phyloP scores from a whole-genome alignment of 2,113 vertebrate genomes.

The Cheilinus undulatus region DNA sequence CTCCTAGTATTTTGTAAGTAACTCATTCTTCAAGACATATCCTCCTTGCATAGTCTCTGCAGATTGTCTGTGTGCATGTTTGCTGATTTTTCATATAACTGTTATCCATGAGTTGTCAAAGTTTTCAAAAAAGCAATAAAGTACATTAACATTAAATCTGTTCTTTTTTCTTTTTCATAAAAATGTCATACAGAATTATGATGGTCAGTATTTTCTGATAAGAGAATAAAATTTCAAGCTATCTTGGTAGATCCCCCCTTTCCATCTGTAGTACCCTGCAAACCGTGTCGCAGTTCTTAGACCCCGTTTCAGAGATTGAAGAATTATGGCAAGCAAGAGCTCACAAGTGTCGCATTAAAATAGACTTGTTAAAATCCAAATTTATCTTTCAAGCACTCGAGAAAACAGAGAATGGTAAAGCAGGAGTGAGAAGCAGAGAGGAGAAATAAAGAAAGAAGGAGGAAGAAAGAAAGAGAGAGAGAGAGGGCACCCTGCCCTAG shows the following conservation, averaged over 20 bases:
- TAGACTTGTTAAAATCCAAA: background rate
- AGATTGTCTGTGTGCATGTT: too few relatives aligned
- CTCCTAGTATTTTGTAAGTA: too few relatives aligned
- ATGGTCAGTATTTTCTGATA: background rate
- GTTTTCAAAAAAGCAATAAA: too few relatives aligned
- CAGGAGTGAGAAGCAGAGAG: background rate
- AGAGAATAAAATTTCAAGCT: background rate
- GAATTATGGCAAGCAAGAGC: background rate
- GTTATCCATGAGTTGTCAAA: too few relatives aligned
- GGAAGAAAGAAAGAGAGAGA: constrained; percentile 17
- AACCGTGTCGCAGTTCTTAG: background rate
- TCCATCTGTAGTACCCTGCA: too few relatives aligned
- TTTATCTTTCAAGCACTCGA: background rate
- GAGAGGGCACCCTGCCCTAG: constrained; percentile 59
- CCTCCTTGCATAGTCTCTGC: too few relatives aligned
- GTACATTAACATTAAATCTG: too few relatives aligned
- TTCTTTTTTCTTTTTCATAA: too few relatives aligned
- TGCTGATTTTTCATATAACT: too few relatives aligned
- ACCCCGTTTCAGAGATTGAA: background rate
- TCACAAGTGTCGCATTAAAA: background rate
- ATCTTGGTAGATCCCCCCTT: background rate
- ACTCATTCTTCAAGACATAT: too few relatives aligned
- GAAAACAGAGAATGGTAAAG: constrained; percentile 6
- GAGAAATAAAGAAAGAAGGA: constrained; percentile 12
- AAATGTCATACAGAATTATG: too few relatives aligned